Evolutionary conservation across 2,797 vertebrate species (phyloP).

Genomic region (Sciaenops ocellatus): DNA sequence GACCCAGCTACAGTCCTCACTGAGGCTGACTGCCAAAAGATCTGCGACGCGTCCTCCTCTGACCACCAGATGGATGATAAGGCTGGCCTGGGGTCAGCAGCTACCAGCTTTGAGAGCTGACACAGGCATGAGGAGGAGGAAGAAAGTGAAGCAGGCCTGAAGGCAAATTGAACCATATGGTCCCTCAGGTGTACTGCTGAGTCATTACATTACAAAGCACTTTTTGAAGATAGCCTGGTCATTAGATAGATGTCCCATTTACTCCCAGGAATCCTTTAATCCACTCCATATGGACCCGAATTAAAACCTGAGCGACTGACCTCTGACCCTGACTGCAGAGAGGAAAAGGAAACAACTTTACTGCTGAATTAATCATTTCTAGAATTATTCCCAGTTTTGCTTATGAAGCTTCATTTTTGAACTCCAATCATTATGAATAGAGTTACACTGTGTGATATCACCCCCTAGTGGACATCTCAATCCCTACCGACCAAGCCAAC

Average conservation of each 20-base stretch:
- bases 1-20: slow-evolving; percentile 27
- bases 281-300: slow-evolving; percentile 1
- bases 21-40: slow-evolving; percentile 44
- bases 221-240: slow-evolving; percentile 22
- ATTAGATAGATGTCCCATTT: background rate
- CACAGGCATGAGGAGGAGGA: slow-evolving; percentile 6
- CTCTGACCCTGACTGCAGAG: background rate
- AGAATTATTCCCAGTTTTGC: background rate
- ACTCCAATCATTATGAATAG: background rate
- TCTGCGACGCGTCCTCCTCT: slow-evolving; percentile 15
- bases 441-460: slow-evolving; percentile 62
- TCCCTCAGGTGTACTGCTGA: slow-evolving; percentile 52
- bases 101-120: slow-evolving; percentile 37
- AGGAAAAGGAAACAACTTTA: background rate
- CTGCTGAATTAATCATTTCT: background rate
- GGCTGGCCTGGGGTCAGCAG: slow-evolving; percentile 38
- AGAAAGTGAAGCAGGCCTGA: slow-evolving; percentile 3
- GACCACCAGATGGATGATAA: slow-evolving; percentile 58
- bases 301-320: background rate
- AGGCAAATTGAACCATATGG: slow-evolving; percentile 29
- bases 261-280: slow-evolving; percentile 44
- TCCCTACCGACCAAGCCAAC: background rate
- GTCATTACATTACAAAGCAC: slow-evolving; percentile 39
- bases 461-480: slow-evolving; percentile 72
- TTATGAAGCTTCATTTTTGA: slow-evolving; percentile 2